Base-by-base conservation (phyloP, 1,140 invertebrate species). In the Anastrepha ludens region DNA sequence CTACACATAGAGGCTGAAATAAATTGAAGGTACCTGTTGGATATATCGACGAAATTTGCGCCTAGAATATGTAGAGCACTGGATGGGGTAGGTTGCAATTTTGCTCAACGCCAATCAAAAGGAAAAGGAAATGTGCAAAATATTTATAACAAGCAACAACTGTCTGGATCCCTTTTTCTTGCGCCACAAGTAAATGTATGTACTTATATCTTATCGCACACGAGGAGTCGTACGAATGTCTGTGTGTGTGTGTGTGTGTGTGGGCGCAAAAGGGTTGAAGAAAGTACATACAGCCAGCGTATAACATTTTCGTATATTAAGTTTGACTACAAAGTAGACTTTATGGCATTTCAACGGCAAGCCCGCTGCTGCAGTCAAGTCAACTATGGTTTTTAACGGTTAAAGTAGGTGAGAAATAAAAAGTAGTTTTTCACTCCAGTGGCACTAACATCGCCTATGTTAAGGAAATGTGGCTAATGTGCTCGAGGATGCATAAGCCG, bases 91-190 rank as follows among this genome's bases (percentile, higher is more conserved):
- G 7, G 6, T 7, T 11, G 74, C 17, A n/a, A 81, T 81, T 81
- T 58, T 20, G 17, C 20, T 50, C 74, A 74, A 81, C 47, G 47
- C 74, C 74, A 81, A 55, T 81, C 70, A 74, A 81, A 29, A 55
- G 74, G n/a, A 55, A 81, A 81, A 50, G 47, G 47, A 81, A 55
- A 81, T 81, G 44, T 81, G n/a, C 47, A 58, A 74, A 74, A 74
- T 44, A 74, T 74, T 74, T 74, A 74, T 47, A 74, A 74, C 39
- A 74, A 74, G 67, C 41, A 74, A 74, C 67, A 74, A 74, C 39
- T 74, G 41, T 41, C 41, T 44, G 67, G 44, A 74, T 74, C 8
- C 15, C 50, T 8, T 8, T 44, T 74, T 74, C 39, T 29, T 44
- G 67, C 29, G 0, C 13, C 44, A 47, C 6, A 7, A n/a, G 7